phyloP scores from a whole-genome alignment of 2,797 vertebrate species.

The Xyrichtys novacula region DNA sequence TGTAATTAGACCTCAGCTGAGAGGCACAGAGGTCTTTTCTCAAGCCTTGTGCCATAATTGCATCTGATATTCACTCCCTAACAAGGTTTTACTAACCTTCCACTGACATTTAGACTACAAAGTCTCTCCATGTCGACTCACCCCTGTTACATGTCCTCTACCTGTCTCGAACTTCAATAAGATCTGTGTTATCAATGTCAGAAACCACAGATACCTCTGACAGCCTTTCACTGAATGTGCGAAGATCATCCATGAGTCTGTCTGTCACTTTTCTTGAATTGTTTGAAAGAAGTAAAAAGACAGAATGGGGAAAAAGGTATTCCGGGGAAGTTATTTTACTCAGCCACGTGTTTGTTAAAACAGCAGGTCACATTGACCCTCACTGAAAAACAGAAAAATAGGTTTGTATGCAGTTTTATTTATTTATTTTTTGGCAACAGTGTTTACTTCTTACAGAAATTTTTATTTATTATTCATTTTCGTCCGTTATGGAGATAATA shows the following conservation, averaged over 20 bases:
- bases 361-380: slow-evolving; percentile 8
- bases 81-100: slow-evolving; percentile 60
- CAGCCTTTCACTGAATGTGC: slow-evolving; percentile 4
- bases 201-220: slow-evolving; percentile 22
- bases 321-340: slow-evolving; percentile 51
- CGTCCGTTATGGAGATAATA: neutral
- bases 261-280: slow-evolving; percentile 32
- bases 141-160: slow-evolving; percentile 14
- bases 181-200: slow-evolving; percentile 18
- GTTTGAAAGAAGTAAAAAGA: slow-evolving; percentile 16
- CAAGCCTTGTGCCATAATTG: slow-evolving; percentile 46
- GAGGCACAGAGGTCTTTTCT: slow-evolving; percentile 49
- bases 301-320: slow-evolving; percentile 7
- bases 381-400: slow-evolving; percentile 12
- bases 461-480: neutral
- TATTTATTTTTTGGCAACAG: too few species aligned
- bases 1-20: slow-evolving; percentile 67
- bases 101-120: slow-evolving; percentile 56
- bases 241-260: slow-evolving; percentile 43
- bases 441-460: neutral
- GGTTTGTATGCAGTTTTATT: neutral
- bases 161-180: neutral
- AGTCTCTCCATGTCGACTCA: slow-evolving; percentile 20
- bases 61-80: slow-evolving; percentile 61
- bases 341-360: slow-evolving; percentile 36